phyloP scores from a whole-genome alignment of 64 coral and sea anemone species.

The Stichodactyla mertensii region DNA sequence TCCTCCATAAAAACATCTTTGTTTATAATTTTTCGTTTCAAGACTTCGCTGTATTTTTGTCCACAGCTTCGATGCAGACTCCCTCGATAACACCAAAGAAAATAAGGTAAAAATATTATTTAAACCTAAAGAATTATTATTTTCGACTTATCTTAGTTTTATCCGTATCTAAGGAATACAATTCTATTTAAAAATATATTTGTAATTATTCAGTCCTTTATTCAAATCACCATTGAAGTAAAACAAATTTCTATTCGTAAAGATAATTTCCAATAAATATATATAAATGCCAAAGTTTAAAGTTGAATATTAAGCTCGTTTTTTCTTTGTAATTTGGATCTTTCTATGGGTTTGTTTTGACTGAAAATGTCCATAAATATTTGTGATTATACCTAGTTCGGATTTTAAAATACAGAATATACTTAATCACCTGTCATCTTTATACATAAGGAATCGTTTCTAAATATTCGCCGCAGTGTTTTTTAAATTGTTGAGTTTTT shows the following conservation, averaged over 20 bases:
- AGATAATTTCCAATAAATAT: no score
- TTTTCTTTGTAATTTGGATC: neutral
- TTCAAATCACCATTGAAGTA: no score
- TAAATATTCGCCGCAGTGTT: neutral
- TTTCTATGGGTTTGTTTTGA: neutral
- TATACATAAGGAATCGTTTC: neutral
- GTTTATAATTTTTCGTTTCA: neutral
- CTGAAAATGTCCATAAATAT: neutral
- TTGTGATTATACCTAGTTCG: neutral
- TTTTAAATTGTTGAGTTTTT: neutral
- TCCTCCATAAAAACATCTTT: neutral
- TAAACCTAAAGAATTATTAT: neutral
- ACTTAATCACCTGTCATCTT: neutral
- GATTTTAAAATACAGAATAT: neutral
- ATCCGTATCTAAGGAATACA: neutral
- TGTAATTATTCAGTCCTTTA: neutral
- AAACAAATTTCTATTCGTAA: no score
- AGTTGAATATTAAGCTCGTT: neutral
- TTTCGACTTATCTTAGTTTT: neutral
- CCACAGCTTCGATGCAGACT: constrained; percentile 16
- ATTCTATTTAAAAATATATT: neutral
- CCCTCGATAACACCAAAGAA: neutral
- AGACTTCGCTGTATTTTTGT: neutral
- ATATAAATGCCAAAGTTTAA: neutral
- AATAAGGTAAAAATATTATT: neutral